Base-by-base conservation (phyloP, 2,888 invertebrate genomes). In the Drosophila melanocephala region DNA sequence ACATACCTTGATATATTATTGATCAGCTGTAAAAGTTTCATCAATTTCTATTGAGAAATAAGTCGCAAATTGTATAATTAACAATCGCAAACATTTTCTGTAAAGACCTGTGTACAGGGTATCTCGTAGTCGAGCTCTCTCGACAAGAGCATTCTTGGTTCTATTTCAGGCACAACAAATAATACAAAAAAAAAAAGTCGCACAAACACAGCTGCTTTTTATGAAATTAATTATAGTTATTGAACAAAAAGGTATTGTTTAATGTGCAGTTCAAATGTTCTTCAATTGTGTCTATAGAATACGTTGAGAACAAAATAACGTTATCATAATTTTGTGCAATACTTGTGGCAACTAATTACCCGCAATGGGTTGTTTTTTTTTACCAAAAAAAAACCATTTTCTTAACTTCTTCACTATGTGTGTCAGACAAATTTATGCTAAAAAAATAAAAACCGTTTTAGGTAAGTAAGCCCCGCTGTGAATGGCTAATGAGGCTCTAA, bases 221-320 rank as follows among this genome's bases (percentile, higher is more conserved):
- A 63, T 55, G 58, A 42, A 44, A 76, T 81, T 83, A 83, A 83
- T 84, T 70, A 87, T 84, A 84, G 84, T 57, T 42, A 68, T 69
- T 77, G 59, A 77, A 78, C 53, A 79, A 63, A 62, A 75, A 76
- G 72, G 44, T 59, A 71, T 75, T 71, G 62, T 65, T 76, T 47
- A 64, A 66, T 75, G 58, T 61, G 60, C 71, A 70, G 56, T 71
- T 69, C 26, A 74, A 72, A 74, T 42, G 53, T 16, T 71, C 75
- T 56, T 53, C 47, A 62, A 56, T 56, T 58, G 55, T 55, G 42
- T n/a, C 32, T 30, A 16, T 12, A 33, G 50, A 47, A 26, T 10
- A 52, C 9, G 7, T 19, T 26, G 9, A 53, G 12, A 2, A 28
- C 26, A 28, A 50, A 66, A 59, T 57, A 59, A 42, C 44, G 33